Conservation (phyloP, 2,113 vertebrate species). For the Hippolais icterina region DNA sequence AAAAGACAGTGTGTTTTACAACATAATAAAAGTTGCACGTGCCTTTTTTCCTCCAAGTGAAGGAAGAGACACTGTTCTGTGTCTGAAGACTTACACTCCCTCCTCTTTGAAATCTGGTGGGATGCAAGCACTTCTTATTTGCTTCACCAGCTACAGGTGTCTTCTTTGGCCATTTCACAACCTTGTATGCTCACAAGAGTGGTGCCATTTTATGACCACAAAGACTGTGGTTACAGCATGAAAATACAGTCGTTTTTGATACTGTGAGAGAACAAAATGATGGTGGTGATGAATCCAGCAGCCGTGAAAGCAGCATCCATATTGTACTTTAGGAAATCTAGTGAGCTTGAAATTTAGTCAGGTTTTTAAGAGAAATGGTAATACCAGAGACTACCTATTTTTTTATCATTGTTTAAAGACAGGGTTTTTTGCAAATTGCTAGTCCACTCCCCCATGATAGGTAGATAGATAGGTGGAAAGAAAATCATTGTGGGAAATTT, state of each 20-base stretch:
- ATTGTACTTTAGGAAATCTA: background rate
- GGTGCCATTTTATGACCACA: background rate
- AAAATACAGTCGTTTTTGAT: background rate
- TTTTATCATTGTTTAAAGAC: background rate
- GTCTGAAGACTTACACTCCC: background rate
- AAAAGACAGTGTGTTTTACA: background rate
- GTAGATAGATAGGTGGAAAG: constrained; percentile 7
- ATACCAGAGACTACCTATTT: background rate
- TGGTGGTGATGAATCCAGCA: background rate
- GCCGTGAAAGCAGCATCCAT: background rate
- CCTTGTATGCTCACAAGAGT: background rate
- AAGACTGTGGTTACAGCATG: background rate
- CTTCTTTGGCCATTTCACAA: background rate
- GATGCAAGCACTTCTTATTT: background rate
- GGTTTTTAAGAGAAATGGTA: background rate
- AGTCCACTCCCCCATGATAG: background rate
- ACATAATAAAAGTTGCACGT: background rate
- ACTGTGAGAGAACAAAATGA: background rate
- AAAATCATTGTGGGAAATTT: constrained; percentile 7
- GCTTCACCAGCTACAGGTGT: background rate
- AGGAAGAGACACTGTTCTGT: background rate
- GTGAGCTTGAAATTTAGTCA: background rate
- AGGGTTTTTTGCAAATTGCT: constrained; percentile 2
- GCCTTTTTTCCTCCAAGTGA: background rate
- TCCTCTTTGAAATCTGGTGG: background rate